These are phyloP conservation scores for Hypsopygia costalis DNA, from an alignment of 2,888 invertebrate genomes.

Conservation along the genomic window DNA sequence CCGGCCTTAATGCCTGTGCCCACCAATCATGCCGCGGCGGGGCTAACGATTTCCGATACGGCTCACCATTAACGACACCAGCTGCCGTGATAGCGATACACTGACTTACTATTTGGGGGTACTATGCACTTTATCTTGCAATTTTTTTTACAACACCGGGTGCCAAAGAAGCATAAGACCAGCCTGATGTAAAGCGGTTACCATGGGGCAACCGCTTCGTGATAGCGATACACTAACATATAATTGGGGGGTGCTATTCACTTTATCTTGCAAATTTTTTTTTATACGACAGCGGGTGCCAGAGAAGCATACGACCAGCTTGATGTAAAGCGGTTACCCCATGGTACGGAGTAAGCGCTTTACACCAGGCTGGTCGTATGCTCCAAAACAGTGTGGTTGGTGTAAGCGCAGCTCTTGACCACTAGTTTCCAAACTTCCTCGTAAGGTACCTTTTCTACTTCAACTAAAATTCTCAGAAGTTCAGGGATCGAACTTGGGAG, in stretches of 20 bases:
- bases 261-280: too few relatives aligned
- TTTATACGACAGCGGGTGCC: too few relatives aligned
- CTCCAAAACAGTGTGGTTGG: slow-evolving; percentile 99
- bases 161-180: too few relatives aligned
- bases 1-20: slow-evolving; percentile 14
- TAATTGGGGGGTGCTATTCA: too few relatives aligned
- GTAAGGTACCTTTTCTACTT: slow-evolving; percentile 94
- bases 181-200: too few relatives aligned
- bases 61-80: slow-evolving; percentile 13
- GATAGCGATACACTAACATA: too few relatives aligned
- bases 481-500: slow-evolving; percentile 99
- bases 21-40: slow-evolving; percentile 18
- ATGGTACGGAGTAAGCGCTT: too few relatives aligned
- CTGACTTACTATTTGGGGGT: not conserved
- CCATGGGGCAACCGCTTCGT: too few relatives aligned
- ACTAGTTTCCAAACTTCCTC: slow-evolving; percentile 96
- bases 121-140: not conserved
- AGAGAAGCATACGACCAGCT: too few relatives aligned
- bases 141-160: too few relatives aligned
- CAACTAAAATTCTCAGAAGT: slow-evolving; percentile 95
- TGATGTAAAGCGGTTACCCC: too few relatives aligned
- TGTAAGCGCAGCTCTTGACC: slow-evolving; percentile 95
- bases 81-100: slow-evolving; percentile 6
- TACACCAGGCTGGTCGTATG: too few relatives aligned
- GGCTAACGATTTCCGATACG: slow-evolving; percentile 20